These are phyloP conservation scores for Cyaniris semiargus DNA, from an alignment of 2,888 invertebrate genomes.

Conservation along the genomic window DNA sequence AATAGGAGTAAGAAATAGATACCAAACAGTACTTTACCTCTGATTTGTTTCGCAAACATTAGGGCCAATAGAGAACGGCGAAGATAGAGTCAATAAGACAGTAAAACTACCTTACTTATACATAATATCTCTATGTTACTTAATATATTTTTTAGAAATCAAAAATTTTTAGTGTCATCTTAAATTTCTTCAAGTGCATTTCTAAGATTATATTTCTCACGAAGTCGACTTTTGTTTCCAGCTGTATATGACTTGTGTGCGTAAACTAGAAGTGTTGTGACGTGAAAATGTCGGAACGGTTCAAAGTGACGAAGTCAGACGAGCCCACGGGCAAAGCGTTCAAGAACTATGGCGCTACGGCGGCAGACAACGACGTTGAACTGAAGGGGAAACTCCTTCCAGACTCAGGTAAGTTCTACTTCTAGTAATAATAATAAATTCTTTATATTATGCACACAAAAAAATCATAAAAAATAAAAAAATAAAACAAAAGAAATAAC, in stretches of 20 bases:
- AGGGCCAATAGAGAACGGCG: neutral
- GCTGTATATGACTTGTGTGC: constrained; percentile 42
- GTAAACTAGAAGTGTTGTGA: constrained; percentile 35
- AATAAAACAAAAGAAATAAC: too few relatives aligned
- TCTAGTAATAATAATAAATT: too few relatives aligned
- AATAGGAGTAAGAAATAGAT: too few relatives aligned
- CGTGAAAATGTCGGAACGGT: constrained; percentile 80
- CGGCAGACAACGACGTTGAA: constrained; percentile 71
- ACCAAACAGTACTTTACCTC: neutral
- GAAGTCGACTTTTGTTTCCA: neutral
- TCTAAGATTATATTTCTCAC: neutral
- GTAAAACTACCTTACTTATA: neutral
- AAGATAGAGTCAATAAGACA: neutral
- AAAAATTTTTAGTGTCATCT: too few relatives aligned
- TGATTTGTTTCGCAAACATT: neutral
- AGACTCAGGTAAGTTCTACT: constrained; percentile 61
- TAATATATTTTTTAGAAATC: too few relatives aligned
- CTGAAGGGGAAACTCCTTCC: constrained; percentile 69
- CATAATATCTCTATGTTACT: too few relatives aligned
- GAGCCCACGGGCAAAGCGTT: constrained; percentile 76
- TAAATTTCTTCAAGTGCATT: neutral
- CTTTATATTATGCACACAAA: too few relatives aligned
- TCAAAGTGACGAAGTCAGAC: constrained; percentile 82
- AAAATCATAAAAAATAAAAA: too few relatives aligned
- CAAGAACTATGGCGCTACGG: constrained; percentile 82